Base-by-base conservation (phyloP, 2,797 vertebrate genomes). In the Novumbra hubbsi region DNA sequence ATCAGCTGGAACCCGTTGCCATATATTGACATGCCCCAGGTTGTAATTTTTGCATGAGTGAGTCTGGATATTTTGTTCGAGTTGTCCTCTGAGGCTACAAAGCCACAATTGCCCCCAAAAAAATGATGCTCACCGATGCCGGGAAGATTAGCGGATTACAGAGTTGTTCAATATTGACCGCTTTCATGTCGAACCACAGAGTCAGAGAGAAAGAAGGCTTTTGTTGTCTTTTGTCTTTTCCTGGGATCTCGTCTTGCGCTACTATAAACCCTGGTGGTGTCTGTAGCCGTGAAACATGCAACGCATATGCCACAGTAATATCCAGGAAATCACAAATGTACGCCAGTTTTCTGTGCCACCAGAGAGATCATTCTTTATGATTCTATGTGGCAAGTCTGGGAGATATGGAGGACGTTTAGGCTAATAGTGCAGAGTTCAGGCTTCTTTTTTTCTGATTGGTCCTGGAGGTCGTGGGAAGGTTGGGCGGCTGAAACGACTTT, bases 251-350 rank as follows among this genome's bases (percentile, higher is more conserved):
- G 6, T 64, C 5, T 64, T 28, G 62, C n/a, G 7, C 67, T 24
- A 27, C 67, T 48, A 15, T 48, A 41, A 27, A 34, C 38, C 14
- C 67, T 17, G 19, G n/a, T 24, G 21, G 38, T 14, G 7, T 38
- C 66, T 11, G 19, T 12, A 19, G 38, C 38, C 65, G 21, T 21
- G 17, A 11, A 7, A n/a, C 34, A 67, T 9, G 19, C 5, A 34
- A 64, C 27, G 6, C 62, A 17, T 16, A 2, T 28, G 16, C 34
- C 16, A 1, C 34, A 9, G 32, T n/a, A 45, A 38, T 68, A 19
- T 68, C 32, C 16, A 67, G 65, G 30, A 67, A 67, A 30, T 66
- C 32, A 66, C 19, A 8, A 66, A 38, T n/a, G 38, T n/a, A 38
- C 17, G 15, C 34, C 19, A 4, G 16, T 67, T 30, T 19, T 48